Evolutionary conservation across 2,797 vertebrate species (phyloP), one percentile per base, ranked within the genome.

Genomic region (Rhodeus uyekii): DNA sequence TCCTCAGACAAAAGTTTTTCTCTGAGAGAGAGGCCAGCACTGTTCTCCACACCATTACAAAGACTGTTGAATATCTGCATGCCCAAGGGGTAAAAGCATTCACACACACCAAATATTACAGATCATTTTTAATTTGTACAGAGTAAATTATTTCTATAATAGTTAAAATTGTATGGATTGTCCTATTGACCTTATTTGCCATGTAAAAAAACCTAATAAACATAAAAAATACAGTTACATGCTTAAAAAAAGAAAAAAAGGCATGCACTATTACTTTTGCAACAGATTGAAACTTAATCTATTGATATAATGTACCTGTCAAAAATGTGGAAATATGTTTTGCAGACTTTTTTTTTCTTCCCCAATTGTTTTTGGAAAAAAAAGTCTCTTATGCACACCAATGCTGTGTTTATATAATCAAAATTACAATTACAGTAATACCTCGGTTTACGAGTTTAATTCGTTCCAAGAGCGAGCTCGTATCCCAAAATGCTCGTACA

Each of bases 41-140:
- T 10, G 95, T 96, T 0, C 88, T 97, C 0, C 94, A 94, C 89
- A 95, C 95, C 29, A 95, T 96, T 82, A 86, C 94, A 18, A 96
- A 95, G 88, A 95, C 96, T 4, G 94, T 96, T 86, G 95, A 96
- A 83, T 96, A 96, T 88, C 93, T 97, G 87, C 96, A 96, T 87
- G 92, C 92, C 88, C 96, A 96, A 91, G 96, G 95, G 83, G 95
- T 95, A 91, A 94, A 95, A 91, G 12, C 32, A n/a, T 34, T 10
- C 16, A 46, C 22, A 55, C 4, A 22, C 16, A 61, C n/a, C 24
- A 42, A 19, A 29, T 48, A 36, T 14, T 36, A 36, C 8, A 9
- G 22, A 74, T 24, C 8, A 53, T 9, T 32, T 44, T 29, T 12
- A 29, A 55, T 77, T 29, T 22, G 63, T 10, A 12, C 27, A 61